Evolutionary conservation across 2,888 invertebrate species (phyloP), one percentile per base, ranked within the genome.

Genomic region (Candidula unifasciata): DNA sequence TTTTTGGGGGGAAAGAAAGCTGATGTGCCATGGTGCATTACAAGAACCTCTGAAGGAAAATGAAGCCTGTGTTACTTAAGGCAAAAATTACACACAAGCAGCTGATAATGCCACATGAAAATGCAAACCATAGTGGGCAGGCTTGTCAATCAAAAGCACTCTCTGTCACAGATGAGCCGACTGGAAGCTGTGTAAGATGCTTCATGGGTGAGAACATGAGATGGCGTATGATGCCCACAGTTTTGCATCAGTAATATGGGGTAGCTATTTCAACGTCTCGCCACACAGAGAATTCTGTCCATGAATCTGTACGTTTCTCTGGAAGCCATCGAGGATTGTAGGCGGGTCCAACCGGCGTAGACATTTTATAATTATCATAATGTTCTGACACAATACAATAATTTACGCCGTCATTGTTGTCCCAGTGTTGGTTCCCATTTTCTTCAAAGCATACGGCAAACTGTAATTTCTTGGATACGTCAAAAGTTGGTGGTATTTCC

Each of bases 391-490:
- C 89, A 77, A 97, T 95, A 30, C 95, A 93, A 94, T 98, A 99
- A 94, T 99, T 99, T 30, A 95, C 94, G 35, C 97, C 97, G 84
- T 95, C 94, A 93, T 97, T 97, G 92, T 96, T 98, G 93, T 99
- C 98, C 99, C 99, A 99, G 92, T 95, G 96, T 92, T 98, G 97
- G 0, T 92, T 92, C 0, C 95, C 96, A 86, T 95, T 95, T 6
- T 89, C 88, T 86, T 95, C 95, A 94, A 96, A 99, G 93, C 97
- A 96, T 3, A 98, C 96, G 93, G 98, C 98, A 94, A 99, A 98
- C 89, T 98, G 97, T 82, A 98, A 92, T 27, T 87, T 88, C 71
- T 89, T 89, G n/a, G 87, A 88, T 3, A 87, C 88, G 68, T 91
- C 91, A 77, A 90, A 90, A 66, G 90, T 90, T 30, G 92, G 89